Evolutionary conservation across 2,888 invertebrate species (phyloP).

Genomic region (Papilio gigon): DNA sequence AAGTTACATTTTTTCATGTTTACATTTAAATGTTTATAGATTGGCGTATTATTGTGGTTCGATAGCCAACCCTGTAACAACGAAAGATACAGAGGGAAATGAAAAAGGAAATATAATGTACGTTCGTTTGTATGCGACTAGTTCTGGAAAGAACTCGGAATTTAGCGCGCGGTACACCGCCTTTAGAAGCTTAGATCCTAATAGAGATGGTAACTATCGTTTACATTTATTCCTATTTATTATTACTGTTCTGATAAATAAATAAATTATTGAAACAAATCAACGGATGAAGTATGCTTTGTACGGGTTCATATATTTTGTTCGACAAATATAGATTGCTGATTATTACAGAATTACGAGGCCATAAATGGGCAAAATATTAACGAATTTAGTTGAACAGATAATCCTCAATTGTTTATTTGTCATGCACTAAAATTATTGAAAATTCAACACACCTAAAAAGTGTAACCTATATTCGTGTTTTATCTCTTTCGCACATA

Average conservation of each 20-base stretch:
- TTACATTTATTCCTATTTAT: constrained; percentile 1
- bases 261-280: not conserved
- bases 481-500: constrained; percentile 40
- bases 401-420: not conserved
- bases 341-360: no score
- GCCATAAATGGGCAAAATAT: no score
- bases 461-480: not conserved
- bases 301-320: no score
- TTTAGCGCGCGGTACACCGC: constrained; percentile 90
- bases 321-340: no score
- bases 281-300: not conserved
- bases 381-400: no score
- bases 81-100: constrained; percentile 59
- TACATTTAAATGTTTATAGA: constrained; percentile 55
- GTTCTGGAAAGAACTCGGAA: constrained; percentile 79
- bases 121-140: constrained; percentile 86
- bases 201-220: constrained; percentile 50
- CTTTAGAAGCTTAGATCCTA: constrained; percentile 75
- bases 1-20: not conserved
- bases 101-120: constrained; percentile 85
- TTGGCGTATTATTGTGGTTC: constrained; percentile 92
- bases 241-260: no score
- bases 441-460: not conserved
- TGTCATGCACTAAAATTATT: not conserved
- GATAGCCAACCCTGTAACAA: constrained; percentile 89